Evolutionary conservation across 53 echinoderm and acorn worm genomes (phyloP).

Genomic region (Holothuria scabra): DNA sequence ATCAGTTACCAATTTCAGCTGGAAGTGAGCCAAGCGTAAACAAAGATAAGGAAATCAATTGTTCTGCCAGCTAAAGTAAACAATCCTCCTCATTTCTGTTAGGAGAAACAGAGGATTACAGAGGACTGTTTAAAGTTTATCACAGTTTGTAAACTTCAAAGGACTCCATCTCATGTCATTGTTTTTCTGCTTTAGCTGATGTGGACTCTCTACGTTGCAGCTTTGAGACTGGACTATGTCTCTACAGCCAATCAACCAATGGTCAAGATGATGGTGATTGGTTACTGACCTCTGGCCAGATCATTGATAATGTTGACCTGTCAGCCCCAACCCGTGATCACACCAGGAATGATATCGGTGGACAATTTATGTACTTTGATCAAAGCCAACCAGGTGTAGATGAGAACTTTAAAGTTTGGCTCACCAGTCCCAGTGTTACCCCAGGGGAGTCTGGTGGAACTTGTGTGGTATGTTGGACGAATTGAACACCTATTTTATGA

Average conservation of each 20-base stretch:
- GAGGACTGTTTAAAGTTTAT: too few relatives aligned
- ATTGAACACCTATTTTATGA: too few relatives aligned
- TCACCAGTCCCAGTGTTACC: conserved; percentile 21
- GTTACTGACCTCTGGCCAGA: conserved; percentile 50
- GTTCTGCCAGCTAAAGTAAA: too few relatives aligned
- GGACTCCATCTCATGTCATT: background rate
- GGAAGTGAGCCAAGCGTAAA: too few relatives aligned
- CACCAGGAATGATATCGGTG: conserved; percentile 60
- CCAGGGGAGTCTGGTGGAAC: background rate
- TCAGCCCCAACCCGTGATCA: conserved; percentile 66
- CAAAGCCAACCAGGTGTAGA: conserved; percentile 16
- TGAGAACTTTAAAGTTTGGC: background rate
- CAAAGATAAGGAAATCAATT: too few relatives aligned
- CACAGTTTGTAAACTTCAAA: background rate
- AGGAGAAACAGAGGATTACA: too few relatives aligned
- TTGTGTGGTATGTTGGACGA: background rate
- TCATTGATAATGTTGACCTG: conserved; percentile 31
- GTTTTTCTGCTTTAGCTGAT: background rate
- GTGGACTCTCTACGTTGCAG: conserved; percentile 20
- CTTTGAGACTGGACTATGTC: conserved; percentile 58
- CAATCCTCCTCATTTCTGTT: too few relatives aligned
- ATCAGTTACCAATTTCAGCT: too few relatives aligned
- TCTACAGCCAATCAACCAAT: conserved; percentile 26
- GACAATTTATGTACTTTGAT: conserved; percentile 68
- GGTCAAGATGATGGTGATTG: conserved; percentile 57